Base-by-base conservation (phyloP, 2,113 vertebrate species). In the Ptilorrhoa leucosticta region DNA sequence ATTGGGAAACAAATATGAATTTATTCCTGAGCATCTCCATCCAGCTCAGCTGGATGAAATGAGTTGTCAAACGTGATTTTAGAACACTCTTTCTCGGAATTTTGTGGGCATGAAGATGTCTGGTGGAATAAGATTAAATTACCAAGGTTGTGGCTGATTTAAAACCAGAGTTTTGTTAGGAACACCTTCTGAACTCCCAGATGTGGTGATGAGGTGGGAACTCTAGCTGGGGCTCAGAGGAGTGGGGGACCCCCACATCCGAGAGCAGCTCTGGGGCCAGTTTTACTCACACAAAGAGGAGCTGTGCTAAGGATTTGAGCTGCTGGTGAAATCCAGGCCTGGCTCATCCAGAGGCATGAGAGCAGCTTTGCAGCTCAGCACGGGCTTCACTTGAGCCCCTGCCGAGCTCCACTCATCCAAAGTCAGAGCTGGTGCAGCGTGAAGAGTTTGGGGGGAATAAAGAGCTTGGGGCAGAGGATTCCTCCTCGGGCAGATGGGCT, bases 21-120 rank as follows among this genome's bases (percentile, higher is more conserved):
- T 96, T 93, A 89, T 90, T 86, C 82, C 83, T 66, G 26, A 91
- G 64, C 47, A 40, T 92, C 94, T 78, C 80, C 69, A 84, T 87
- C 54, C 93, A 75, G 83, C 61, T 66, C 79, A 45, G 42, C 0
- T 30, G 89, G 83, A 82, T 89, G 69, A 87, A 89, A 78, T 47
- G 61, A 89, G n/a, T 64, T 89, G 93, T 87, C 91, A 92, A 57
- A 83, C 5, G 2, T 28, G 63, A 54, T 87, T 92, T 92, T 60
- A 56, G 60, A 89, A 37, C 15, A 4, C 13, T 37, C 35, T 65
- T 11, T 82, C 75, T 64, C 19, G 2, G 44, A 58, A 40, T 26
- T 19, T 12, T 47, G 13, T 31, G 33, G 1, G 9, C 33, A 18
- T 68, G 57, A 22, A 56, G 53, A 54, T 30, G 47, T 63, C 75